Percentiles rank a stretch among this genome's conserved stretches.
phyloP scores from a whole-genome alignment of 2,888 invertebrate species.

The Andrena minutula region DNA sequence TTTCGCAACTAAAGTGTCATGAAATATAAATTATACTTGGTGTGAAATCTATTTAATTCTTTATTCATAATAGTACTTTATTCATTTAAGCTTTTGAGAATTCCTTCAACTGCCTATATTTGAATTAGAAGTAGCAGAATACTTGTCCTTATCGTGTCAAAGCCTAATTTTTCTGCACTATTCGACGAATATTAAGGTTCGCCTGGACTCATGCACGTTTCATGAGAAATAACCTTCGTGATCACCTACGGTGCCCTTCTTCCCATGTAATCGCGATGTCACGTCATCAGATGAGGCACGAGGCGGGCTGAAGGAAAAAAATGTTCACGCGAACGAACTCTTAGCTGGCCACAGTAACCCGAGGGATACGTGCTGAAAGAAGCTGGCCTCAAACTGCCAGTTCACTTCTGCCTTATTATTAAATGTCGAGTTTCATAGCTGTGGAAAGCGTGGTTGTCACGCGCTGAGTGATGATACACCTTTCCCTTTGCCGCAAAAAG shows the following conservation, averaged over 20 bases:
- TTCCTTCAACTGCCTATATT: too few relatives aligned
- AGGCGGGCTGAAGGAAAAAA: slow-evolving; percentile 69
- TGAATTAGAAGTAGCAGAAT: too few relatives aligned
- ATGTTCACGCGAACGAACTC: slow-evolving; percentile 72
- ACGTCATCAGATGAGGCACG: slow-evolving; percentile 75
- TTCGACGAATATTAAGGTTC: slow-evolving; percentile 20
- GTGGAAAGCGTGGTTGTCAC: slow-evolving; percentile 51
- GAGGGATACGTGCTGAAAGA: slow-evolving; percentile 59
- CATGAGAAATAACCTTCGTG: slow-evolving; percentile 65
- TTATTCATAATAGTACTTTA: too few relatives aligned
- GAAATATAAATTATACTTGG: too few relatives aligned
- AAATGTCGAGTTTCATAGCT: slow-evolving; percentile 53
- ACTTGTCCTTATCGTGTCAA: slow-evolving; percentile 18
- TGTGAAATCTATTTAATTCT: too few relatives aligned
- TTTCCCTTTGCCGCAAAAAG: slow-evolving; percentile 39
- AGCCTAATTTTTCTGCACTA: slow-evolving; percentile 36
- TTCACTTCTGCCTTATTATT: slow-evolving; percentile 69
- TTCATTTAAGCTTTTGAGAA: too few relatives aligned
- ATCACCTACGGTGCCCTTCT: slow-evolving; percentile 68
- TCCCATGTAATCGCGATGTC: slow-evolving; percentile 81
- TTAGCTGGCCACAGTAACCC: slow-evolving; percentile 74
- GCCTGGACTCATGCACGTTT: slow-evolving; percentile 22
- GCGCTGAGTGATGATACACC: slow-evolving; percentile 46
- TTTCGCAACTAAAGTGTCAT: too few relatives aligned
- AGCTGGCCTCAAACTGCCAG: slow-evolving; percentile 74